These are phyloP conservation scores for Hirtodrosophila alboralis DNA, from an alignment of 2,888 invertebrate species.

Conservation along the genomic window DNA sequence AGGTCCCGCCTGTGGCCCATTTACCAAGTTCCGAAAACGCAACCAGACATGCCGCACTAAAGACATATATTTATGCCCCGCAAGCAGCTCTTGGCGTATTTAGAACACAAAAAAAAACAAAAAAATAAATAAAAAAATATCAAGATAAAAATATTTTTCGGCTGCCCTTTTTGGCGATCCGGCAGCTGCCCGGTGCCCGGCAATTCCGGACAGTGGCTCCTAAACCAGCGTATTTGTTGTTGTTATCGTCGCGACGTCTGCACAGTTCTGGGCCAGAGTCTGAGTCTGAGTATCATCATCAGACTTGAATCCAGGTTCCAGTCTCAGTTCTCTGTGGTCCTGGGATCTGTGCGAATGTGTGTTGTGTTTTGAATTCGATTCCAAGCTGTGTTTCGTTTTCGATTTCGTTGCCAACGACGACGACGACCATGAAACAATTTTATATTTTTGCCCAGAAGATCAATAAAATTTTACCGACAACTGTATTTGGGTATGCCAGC, in stretches of 20 bases:
- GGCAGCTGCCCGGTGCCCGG: constrained; percentile 41
- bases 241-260: constrained; percentile 55
- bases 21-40: constrained; percentile 73
- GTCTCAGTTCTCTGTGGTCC: constrained; percentile 27
- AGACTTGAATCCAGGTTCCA: constrained; percentile 7
- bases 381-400: constrained; percentile 58
- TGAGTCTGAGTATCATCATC: too few relatives aligned
- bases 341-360: constrained; percentile 20
- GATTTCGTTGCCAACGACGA: constrained; percentile 52
- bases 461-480: constrained; percentile 79
- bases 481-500: constrained; percentile 63
- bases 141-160: constrained; percentile 78
- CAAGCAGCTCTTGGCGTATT: constrained; percentile 70
- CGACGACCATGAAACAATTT: constrained; percentile 72
- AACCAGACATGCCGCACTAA: constrained; percentile 76
- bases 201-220: constrained; percentile 44
- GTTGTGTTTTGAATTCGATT: constrained; percentile 67
- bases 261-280: constrained; percentile 1
- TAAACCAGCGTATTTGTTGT: constrained; percentile 61
- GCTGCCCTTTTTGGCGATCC: constrained; percentile 64
- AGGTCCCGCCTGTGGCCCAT: constrained; percentile 47
- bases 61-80: constrained; percentile 73
- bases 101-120: constrained; percentile 57
- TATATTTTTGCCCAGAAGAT: constrained; percentile 73
- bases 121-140: constrained; percentile 56